Evolutionary conservation across 2,888 invertebrate genomes (phyloP).

Genomic region (Morinoia aosen): DNA sequence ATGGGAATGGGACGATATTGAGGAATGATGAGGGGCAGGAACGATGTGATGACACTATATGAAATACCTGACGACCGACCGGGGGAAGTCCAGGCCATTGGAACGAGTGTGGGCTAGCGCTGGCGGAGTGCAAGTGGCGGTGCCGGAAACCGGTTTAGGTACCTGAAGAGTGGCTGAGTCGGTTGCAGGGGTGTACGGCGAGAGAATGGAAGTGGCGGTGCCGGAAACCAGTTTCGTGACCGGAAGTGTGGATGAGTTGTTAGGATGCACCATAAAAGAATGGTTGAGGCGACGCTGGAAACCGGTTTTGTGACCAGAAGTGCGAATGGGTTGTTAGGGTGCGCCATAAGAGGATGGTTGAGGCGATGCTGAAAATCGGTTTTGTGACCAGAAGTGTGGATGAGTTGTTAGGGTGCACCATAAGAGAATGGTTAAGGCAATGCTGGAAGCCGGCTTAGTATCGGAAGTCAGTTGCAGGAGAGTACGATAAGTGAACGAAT

Average conservation of each 20-base stretch:
- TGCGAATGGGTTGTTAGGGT: neutral
- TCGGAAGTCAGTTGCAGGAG: neutral
- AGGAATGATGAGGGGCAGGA: conserved; percentile 40
- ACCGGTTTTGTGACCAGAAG: neutral
- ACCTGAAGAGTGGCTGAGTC: neutral
- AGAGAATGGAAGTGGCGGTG: neutral
- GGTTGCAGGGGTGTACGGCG: neutral
- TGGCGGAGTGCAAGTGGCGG: no score
- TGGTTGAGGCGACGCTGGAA: neutral
- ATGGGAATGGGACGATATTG: conserved; percentile 25
- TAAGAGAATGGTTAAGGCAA: neutral
- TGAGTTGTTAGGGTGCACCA: neutral
- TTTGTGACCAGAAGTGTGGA: neutral
- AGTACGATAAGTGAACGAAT: no score
- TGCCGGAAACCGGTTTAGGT: neutral
- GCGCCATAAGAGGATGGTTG: no score
- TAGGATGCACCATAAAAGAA: no score
- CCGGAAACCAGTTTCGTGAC: neutral
- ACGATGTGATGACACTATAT: conserved; percentile 34
- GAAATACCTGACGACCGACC: conserved; percentile 34
- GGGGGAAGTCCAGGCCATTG: neutral
- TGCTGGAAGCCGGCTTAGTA: neutral
- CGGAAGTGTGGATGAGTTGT: neutral
- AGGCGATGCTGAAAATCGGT: neutral
- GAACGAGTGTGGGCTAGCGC: neutral